phyloP scores from a whole-genome alignment of 2,888 invertebrate genomes.

The Pinctada fucata region DNA sequence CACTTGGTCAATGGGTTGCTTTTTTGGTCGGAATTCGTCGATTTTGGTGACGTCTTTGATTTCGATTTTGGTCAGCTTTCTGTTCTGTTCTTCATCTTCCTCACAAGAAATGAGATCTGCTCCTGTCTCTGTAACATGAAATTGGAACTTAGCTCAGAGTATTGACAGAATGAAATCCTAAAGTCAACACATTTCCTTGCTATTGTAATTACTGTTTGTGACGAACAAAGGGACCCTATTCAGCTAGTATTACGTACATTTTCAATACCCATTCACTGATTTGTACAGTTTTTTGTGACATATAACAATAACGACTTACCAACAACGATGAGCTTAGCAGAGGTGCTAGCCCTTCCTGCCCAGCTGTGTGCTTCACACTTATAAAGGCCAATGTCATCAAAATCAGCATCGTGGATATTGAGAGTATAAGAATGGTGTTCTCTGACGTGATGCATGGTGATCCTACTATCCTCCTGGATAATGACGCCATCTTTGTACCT shows the following conservation, averaged over 20 bases:
- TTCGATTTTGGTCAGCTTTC: not conserved
- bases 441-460: slow-evolving; percentile 43
- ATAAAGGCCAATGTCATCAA: slow-evolving; percentile 53
- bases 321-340: slow-evolving; percentile 35
- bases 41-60: not conserved
- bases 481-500: slow-evolving; percentile 57
- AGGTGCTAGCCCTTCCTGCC: slow-evolving; percentile 43
- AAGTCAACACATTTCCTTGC: too few species aligned
- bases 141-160: too few species aligned
- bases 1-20: not conserved
- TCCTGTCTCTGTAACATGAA: not conserved
- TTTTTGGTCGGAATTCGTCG: not conserved
- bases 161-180: too few species aligned
- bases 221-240: too few species aligned
- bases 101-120: not conserved
- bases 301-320: slow-evolving; percentile 17
- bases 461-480: slow-evolving; percentile 49
- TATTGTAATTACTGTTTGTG: too few species aligned
- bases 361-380: slow-evolving; percentile 56
- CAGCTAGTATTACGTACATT: too few species aligned
- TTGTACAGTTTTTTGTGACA: too few species aligned
- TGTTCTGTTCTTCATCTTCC: not conserved
- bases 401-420: slow-evolving; percentile 43
- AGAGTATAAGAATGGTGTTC: slow-evolving; percentile 48
- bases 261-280: too few species aligned